These are phyloP conservation scores for Caranx ignobilis DNA, from an alignment of 2,113 vertebrate genomes.

Conservation along the genomic window DNA sequence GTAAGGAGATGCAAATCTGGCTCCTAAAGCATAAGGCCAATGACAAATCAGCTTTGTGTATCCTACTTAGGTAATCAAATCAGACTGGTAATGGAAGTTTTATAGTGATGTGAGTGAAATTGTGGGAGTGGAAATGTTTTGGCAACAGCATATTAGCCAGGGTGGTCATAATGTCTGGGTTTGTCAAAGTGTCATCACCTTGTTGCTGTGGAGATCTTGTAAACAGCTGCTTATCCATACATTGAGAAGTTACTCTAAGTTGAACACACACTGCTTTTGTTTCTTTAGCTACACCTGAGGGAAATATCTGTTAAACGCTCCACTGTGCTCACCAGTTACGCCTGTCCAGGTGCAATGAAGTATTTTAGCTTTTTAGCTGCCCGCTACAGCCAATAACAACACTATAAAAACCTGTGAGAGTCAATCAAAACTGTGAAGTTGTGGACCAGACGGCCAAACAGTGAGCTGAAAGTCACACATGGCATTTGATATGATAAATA, in stretches of 20 bases:
- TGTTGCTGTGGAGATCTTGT: background rate
- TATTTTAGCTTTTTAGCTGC: too few species aligned
- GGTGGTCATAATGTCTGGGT: too few species aligned
- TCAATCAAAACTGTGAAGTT: background rate
- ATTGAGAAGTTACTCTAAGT: background rate
- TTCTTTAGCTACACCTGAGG: too few species aligned
- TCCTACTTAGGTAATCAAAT: background rate
- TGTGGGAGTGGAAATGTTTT: background rate
- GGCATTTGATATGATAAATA: too few species aligned
- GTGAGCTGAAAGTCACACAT: background rate
- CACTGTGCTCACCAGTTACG: too few species aligned
- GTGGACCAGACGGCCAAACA: background rate
- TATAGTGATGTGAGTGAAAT: background rate
- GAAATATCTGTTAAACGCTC: too few species aligned
- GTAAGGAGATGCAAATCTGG: background rate
- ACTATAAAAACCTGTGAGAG: background rate
- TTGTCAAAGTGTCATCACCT: background rate
- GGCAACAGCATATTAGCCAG: too few species aligned
- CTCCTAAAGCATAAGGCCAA: background rate
- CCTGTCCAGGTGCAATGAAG: too few species aligned
- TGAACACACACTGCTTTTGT: too few species aligned
- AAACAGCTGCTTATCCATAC: background rate
- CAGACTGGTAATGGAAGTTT: background rate
- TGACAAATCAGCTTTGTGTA: background rate
- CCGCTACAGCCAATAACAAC: too few species aligned